Evolutionary conservation across 2,888 invertebrate species (phyloP), one percentile per base, ranked within the genome.

Genomic region (Aleiodes alternator): DNA sequence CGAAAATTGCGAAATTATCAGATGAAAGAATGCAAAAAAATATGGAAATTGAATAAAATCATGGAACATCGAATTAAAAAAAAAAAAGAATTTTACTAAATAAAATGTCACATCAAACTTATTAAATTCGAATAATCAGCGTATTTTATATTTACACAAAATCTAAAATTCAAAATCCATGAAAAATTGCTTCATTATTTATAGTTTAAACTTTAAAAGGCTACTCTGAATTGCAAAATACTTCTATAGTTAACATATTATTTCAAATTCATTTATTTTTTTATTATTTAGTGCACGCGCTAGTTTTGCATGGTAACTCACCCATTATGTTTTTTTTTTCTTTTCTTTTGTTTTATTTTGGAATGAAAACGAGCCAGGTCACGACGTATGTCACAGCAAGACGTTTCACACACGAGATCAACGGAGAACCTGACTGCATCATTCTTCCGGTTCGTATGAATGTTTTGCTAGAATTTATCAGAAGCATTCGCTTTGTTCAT

Each of bases 311-410:
- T 87, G 86, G 29, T 83, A 75, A 81, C 84, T 82, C 85, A 84
- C 31, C 82, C 77, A 78, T 77, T 50, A 9, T 43, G 14, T 59
- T 55, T 55, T 70, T 80, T 78, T 80, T 80, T 69, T 82, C 82
- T 81, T 76, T 80, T 82, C 80, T 81, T 78, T 73, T 90, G 90
- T 90, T 87, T 91, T 91, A 90, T 89, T 87, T 90, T 91, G 91
- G 91, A 72, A 78, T 78, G 59, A 16, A 29, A 34, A 48, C 38
- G 91, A 92, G 75, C 90, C 92, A 96, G 96, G 94, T 95, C 95
- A 92, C 94, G 96, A 90, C 94, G 96, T 90, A 94, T 96, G 89
- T 96, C 96, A 86, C 96, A 96, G 69, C 81, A 95, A 92, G 96
- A 96, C 91, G 92, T 92, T 82, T 84, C 86, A 57, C 86, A 85